Evolutionary conservation across 1,140 invertebrate genomes (phyloP).

Genomic region (Rhopalosiphum padi): DNA sequence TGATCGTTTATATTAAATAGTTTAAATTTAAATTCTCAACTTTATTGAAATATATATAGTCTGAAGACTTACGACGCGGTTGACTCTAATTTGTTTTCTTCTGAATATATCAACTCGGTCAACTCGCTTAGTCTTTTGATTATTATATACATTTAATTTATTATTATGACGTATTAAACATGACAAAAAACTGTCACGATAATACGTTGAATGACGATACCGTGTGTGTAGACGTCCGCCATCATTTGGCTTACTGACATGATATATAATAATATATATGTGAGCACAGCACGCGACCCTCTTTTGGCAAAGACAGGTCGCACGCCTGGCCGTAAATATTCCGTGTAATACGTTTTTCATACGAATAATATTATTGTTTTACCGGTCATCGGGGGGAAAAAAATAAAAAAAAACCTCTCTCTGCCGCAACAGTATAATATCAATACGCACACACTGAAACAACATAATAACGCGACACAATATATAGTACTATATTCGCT

Average conservation of each 20-base stretch:
- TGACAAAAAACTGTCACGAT: neutral
- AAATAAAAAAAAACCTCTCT: neutral
- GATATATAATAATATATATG: neutral
- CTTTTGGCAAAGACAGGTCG: neutral
- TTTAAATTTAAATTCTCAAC: neutral
- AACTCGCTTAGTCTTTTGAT: neutral
- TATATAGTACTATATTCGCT: neutral
- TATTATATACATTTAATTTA: neutral
- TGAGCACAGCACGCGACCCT: neutral
- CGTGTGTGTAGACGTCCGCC: neutral
- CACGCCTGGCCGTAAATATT: neutral
- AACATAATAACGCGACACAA: neutral
- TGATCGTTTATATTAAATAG: neutral
- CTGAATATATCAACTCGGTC: neutral
- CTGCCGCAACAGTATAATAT: neutral
- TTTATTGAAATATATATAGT: neutral
- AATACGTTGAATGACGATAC: neutral
- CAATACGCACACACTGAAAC: neutral
- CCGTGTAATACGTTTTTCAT: neutral
- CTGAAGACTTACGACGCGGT: neutral
- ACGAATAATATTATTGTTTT: constrained; percentile 19
- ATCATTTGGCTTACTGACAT: constrained; percentile 49
- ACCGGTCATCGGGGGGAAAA: neutral
- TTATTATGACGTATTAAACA: neutral
- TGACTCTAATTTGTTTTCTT: neutral